These are phyloP conservation scores for Drosophila planitibia DNA, from an alignment of 2,888 invertebrate species.

Conservation along the genomic window DNA sequence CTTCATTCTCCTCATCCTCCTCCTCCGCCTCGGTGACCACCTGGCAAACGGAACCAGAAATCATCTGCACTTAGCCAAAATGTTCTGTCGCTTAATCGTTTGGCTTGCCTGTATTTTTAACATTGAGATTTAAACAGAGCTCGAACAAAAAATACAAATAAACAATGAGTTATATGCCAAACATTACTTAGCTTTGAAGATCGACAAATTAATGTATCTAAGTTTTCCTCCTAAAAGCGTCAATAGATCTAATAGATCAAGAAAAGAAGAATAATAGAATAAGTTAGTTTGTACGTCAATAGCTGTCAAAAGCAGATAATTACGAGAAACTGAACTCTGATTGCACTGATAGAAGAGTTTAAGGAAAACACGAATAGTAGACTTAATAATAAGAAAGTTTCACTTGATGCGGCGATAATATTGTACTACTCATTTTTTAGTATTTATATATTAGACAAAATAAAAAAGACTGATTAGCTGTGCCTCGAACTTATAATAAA, in stretches of 20 bases:
- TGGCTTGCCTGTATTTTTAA: neutral
- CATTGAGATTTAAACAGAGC: neutral
- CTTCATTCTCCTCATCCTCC: neutral
- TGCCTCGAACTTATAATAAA: neutral
- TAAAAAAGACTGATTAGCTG: too few species aligned
- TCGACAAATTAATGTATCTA: neutral
- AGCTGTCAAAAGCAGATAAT: too few species aligned
- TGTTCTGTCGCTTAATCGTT: neutral
- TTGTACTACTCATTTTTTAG: neutral
- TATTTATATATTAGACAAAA: neutral
- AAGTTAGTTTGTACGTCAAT: too few species aligned
- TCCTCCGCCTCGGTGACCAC: neutral
- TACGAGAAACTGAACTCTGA: neutral
- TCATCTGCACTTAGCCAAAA: slow-evolving; percentile 23
- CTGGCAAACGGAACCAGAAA: slow-evolving; percentile 31
- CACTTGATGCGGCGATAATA: neutral
- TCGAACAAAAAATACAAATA: neutral
- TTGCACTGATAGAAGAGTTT: neutral
- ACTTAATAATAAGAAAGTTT: neutral
- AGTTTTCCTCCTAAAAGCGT: neutral
- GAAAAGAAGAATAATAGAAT: neutral
- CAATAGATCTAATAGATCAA: neutral
- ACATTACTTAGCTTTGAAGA: neutral
- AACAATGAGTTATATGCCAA: neutral
- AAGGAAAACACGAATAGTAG: neutral